A percentile compares a stretch with the other conserved stretches of the same genome.
phyloP scores from a whole-genome alignment of 2,113 vertebrate species.

The Perca flavescens region DNA sequence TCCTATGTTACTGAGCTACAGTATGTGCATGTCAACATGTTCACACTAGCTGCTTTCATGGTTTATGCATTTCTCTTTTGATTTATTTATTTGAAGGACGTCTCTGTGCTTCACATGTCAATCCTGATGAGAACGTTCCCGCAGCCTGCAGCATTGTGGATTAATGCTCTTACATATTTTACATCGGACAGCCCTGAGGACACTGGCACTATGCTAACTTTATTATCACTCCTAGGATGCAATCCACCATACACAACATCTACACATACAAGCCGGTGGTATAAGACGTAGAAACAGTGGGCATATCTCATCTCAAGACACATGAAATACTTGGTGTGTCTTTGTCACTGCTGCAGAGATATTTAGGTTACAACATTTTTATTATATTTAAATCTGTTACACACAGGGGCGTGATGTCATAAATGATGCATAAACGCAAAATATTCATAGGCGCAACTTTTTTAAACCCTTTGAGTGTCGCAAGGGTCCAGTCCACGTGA shows the following conservation, averaged over 20 bases:
- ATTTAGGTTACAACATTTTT: too few relatives aligned
- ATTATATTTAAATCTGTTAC: too few relatives aligned
- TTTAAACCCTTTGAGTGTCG: too few relatives aligned
- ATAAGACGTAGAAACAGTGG: too few relatives aligned
- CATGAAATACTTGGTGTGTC: too few relatives aligned
- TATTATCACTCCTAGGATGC: background rate
- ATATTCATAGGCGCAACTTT: too few relatives aligned
- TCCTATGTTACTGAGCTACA: background rate
- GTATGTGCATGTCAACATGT: background rate
- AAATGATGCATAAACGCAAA: too few relatives aligned
- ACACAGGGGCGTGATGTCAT: too few relatives aligned
- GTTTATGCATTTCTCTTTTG: conserved; percentile 13
- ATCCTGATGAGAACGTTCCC: background rate
- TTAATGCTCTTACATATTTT: background rate
- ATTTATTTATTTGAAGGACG: background rate
- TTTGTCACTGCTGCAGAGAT: background rate
- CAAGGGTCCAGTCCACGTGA: too few relatives aligned
- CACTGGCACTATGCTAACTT: background rate
- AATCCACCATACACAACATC: background rate
- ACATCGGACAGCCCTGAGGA: background rate
- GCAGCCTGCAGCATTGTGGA: background rate
- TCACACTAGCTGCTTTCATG: background rate
- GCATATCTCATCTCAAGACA: too few relatives aligned
- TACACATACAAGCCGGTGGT: background rate
- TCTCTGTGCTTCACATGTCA: background rate